These are phyloP conservation scores for Rattus rattus DNA, from an alignment of 2,113 vertebrate genomes.

Conservation along the genomic window DNA sequence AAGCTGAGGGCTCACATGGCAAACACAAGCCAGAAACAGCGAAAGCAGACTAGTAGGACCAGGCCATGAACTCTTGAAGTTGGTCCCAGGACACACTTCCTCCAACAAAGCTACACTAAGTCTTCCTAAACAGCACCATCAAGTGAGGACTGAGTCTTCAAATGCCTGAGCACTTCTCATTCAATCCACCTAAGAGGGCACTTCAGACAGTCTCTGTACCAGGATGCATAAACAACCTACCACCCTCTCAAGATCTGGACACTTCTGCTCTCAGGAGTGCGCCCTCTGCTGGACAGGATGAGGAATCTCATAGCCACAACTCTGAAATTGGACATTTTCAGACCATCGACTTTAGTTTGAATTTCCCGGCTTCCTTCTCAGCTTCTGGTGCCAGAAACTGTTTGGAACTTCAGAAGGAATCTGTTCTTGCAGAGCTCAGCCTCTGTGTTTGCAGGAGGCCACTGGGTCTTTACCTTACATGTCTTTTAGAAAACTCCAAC, in stretches of 20 bases:
- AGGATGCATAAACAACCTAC: rapidly evolving
- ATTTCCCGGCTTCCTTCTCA: background rate
- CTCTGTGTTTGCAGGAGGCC: conserved; percentile 86
- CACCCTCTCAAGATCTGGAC: background rate
- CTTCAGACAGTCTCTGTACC: too few relatives aligned
- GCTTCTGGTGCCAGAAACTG: background rate
- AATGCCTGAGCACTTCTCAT: background rate
- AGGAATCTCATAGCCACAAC: background rate
- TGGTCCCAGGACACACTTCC: background rate
- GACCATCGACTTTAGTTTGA: background rate
- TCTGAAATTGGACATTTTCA: background rate
- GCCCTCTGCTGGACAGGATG: background rate
- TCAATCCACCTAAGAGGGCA: background rate
- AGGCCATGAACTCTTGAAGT: background rate
- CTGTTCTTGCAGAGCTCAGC: conserved; percentile 87
- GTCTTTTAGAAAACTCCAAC: background rate
- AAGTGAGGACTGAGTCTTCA: background rate
- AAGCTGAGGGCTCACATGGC: background rate
- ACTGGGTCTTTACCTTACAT: too few relatives aligned
- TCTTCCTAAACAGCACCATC: background rate
- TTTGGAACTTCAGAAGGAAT: conserved; percentile 79
- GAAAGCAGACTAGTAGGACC: background rate
- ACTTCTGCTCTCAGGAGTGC: background rate
- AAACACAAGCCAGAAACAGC: background rate
- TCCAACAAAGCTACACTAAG: background rate